Conservation (phyloP, 2,797 vertebrate genomes). For the Vireo griseus region DNA sequence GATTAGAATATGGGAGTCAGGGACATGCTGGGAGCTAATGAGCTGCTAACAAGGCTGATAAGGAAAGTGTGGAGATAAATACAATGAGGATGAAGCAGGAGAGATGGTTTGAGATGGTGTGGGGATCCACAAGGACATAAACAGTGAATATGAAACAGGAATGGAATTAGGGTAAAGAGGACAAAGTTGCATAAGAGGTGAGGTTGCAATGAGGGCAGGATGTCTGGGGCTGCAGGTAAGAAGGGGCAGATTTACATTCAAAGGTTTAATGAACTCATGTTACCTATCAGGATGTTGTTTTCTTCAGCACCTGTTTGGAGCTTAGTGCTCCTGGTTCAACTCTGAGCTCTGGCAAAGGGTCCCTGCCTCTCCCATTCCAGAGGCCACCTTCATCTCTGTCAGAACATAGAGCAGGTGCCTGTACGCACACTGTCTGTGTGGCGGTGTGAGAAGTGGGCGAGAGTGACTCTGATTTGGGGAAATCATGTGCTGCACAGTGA, state of each 20-base stretch:
- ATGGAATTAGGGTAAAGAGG: neutral
- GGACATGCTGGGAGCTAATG: neutral
- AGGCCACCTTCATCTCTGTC: neutral
- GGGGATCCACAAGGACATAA: neutral
- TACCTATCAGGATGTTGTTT: neutral
- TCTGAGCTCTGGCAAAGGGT: neutral
- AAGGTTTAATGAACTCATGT: neutral
- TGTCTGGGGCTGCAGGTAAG: neutral
- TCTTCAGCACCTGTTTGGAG: neutral
- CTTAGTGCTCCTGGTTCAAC: neutral
- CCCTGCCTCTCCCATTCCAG: neutral
- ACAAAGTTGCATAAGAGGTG: neutral
- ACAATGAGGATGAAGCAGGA: neutral
- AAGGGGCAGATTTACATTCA: neutral
- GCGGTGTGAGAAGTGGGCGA: neutral
- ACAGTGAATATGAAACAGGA: neutral
- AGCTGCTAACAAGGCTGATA: neutral
- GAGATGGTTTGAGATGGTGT: neutral
- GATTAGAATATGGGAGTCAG: neutral
- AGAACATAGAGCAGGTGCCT: rapidly evolving
- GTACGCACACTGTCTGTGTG: rapidly evolving
- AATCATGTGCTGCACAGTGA: neutral
- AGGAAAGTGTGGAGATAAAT: neutral
- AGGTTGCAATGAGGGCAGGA: neutral
- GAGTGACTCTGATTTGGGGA: neutral